Evolutionary conservation across 2,797 vertebrate genomes (phyloP), one percentile per base, ranked within the genome.

Genomic region (Paramormyrops hopkinsi): DNA sequence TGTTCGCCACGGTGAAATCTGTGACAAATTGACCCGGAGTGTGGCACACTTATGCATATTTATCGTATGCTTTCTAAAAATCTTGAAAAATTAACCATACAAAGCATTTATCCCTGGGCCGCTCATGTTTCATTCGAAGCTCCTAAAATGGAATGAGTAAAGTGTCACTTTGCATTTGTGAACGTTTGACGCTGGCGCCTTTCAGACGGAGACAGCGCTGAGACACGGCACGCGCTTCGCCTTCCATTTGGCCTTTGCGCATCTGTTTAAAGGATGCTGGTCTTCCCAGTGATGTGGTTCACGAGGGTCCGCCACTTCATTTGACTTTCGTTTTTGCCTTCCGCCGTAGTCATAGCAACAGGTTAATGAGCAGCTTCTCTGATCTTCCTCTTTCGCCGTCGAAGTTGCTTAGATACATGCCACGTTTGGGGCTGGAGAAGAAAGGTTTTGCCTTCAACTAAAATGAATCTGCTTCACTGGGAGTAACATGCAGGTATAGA

Each of bases 261-360:
- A 92, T 92, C 91, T 91, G 91, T 91, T 93, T 88, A 90, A 59
- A 92, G 91, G 92, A 94, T 89, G 93, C 94, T 89, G 86, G 92
- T 91, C 91, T 90, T 89, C 90, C 90, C 92, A 91, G 90, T 93
- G 93, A 93, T 94, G 89, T 91, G 91, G 92, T 91, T 62, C 83
- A 91, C 89, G 93, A 95, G 94, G 93, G 94, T 94, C 96, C 95
- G 94, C 94, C 93, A 89, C 93, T 93, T 95, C 94, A 92, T 94
- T 92, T 94, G 93, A 95, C 93, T 96, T 69, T 33, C 59, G 41
- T 69, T 25, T 65, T 95, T 95, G 93, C 94, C 94, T 93, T 91
- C 91, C 76, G 59, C 93, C 89, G 96, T 96, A 94, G 96, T 94
- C 96, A 96, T 97, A 96, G 96, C 96, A 96, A 96, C 96, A 96